A percentile compares a stretch with the other conserved stretches of the same genome.
These are phyloP conservation scores for Zaprionus bogoriensis DNA, from an alignment of 2,888 invertebrate genomes.

Conservation along the genomic window DNA sequence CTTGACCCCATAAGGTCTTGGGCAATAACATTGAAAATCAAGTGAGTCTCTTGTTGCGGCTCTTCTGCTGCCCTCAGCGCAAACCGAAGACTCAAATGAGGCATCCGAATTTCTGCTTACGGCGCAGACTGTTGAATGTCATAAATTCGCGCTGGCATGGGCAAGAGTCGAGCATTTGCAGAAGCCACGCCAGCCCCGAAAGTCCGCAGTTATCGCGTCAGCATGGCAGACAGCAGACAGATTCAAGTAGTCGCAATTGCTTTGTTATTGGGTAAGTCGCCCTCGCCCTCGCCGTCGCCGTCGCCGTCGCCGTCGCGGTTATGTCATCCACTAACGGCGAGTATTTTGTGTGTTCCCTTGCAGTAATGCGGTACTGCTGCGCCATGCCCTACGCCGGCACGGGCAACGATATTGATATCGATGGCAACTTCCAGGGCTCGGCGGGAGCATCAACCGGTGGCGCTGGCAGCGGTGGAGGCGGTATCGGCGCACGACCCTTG, in stretches of 20 bases:
- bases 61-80: constrained; percentile 50
- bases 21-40: constrained; percentile 36
- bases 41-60: constrained; percentile 17
- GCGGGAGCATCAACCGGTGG: background rate
- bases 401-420: constrained; percentile 64
- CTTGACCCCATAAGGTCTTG: constrained; percentile 28
- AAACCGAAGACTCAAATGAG: constrained; percentile 29
- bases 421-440: constrained; percentile 34
- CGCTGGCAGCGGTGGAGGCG: background rate
- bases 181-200: constrained; percentile 11
- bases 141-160: constrained; percentile 54
- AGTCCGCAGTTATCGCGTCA: constrained; percentile 9
- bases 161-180: constrained; percentile 49
- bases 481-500: constrained; percentile 32
- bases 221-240: constrained; percentile 48
- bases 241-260: constrained; percentile 37
- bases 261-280: constrained; percentile 59
- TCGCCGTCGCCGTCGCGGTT: too few relatives aligned
- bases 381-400: constrained; percentile 42
- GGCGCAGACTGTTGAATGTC: constrained; percentile 47
- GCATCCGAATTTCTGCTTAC: constrained; percentile 57
- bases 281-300: too few relatives aligned
- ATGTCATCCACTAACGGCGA: background rate
- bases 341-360: background rate
- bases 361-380: constrained; percentile 32